phyloP scores from a whole-genome alignment of 2,888 invertebrate genomes.

The Schizaphis graminum region DNA sequence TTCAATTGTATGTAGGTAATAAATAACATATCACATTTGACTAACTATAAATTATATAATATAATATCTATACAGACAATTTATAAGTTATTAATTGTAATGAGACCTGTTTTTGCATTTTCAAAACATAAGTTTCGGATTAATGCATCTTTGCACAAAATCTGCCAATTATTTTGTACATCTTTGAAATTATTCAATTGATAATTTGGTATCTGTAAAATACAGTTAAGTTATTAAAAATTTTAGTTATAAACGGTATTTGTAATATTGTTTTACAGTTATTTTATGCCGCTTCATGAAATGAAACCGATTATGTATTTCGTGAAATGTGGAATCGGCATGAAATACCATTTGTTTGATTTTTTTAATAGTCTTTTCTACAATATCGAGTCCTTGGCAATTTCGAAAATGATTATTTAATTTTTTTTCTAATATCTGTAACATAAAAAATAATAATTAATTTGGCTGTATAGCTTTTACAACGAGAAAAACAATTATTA shows the following conservation, averaged over 20 bases:
- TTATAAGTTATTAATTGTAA: background rate
- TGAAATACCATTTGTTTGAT: constrained; percentile 21
- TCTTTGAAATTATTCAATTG: background rate
- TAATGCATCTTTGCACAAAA: constrained; percentile 28
- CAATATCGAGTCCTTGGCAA: constrained; percentile 3
- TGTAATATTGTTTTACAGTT: background rate
- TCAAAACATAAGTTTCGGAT: constrained; percentile 35
- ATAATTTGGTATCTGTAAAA: constrained; percentile 2
- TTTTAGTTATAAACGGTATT: background rate
- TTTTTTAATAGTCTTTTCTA: background rate
- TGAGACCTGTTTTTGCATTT: constrained; percentile 10
- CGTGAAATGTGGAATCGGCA: constrained; percentile 6
- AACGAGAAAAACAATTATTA: too few species aligned
- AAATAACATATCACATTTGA: background rate
- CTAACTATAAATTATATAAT: too few species aligned
- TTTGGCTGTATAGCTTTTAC: too few species aligned
- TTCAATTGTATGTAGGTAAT: background rate
- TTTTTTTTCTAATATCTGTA: background rate
- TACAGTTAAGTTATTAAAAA: background rate
- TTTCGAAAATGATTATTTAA: constrained; percentile 10
- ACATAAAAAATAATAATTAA: background rate
- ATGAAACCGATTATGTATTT: background rate
- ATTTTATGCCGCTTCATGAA: background rate
- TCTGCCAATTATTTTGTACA: constrained; percentile 17
- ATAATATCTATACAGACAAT: background rate